Evolutionary conservation across 2,888 invertebrate genomes (phyloP).

Genomic region (Iselma pallidipennis): DNA sequence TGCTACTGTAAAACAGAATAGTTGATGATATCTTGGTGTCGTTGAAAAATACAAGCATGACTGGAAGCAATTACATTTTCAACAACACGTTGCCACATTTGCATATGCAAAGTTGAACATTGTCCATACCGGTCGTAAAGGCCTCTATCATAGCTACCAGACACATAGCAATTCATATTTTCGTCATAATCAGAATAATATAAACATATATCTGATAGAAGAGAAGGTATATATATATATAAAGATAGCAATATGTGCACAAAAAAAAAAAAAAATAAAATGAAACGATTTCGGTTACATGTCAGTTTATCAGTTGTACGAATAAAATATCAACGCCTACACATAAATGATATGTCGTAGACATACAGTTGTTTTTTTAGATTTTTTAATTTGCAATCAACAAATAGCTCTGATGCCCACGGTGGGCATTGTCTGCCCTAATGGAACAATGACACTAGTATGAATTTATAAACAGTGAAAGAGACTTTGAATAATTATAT

Average conservation of each 20-base stretch:
- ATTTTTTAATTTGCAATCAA: not conserved
- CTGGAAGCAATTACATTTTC: constrained; percentile 29
- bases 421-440: constrained; percentile 40
- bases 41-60: constrained; percentile 24
- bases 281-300: not conserved
- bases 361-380: not conserved
- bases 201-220: not conserved
- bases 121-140: constrained; percentile 23
- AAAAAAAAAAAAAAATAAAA: not conserved
- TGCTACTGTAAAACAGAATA: constrained; percentile 19
- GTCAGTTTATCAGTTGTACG: not conserved
- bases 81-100: constrained; percentile 28
- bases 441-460: constrained; percentile 41
- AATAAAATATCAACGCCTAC: not conserved
- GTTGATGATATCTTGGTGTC: constrained; percentile 21
- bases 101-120: constrained; percentile 26
- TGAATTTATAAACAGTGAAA: constrained; percentile 39
- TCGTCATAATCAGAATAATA: constrained; percentile 7
- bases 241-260: not conserved
- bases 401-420: constrained; percentile 26
- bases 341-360: not conserved
- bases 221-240: not conserved
- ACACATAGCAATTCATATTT: constrained; percentile 24
- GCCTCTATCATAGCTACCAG: constrained; percentile 11
- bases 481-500: constrained; percentile 29